These are phyloP conservation scores for Henricia sp. DNA, from an alignment of 53 echinoderm and acorn worm species.

Conservation along the genomic window DNA sequence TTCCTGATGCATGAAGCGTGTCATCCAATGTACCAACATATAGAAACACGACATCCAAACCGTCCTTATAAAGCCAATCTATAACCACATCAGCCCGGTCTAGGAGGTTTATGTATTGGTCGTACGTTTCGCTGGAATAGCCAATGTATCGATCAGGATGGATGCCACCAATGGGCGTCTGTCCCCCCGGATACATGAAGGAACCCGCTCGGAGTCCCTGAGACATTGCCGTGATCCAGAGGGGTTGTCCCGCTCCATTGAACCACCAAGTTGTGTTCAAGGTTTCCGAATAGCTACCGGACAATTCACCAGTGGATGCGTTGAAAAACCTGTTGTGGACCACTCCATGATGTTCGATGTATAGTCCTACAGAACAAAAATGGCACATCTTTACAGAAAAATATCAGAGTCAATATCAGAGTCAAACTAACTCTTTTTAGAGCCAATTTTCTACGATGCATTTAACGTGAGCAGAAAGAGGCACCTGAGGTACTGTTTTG, in stretches of 20 bases:
- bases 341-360: slow-evolving; percentile 86
- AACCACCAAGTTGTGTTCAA: slow-evolving; percentile 78
- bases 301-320: slow-evolving; percentile 52
- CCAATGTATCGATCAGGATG: background rate
- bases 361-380: slow-evolving; percentile 61
- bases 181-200: slow-evolving; percentile 88
- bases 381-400: background rate
- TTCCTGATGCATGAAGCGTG: slow-evolving; percentile 63
- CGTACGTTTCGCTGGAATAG: slow-evolving; percentile 11
- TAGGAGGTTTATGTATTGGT: slow-evolving; percentile 6
- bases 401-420: no score
- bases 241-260: slow-evolving; percentile 69
- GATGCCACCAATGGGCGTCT: slow-evolving; percentile 74
- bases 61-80: slow-evolving; percentile 69
- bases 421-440: no score
- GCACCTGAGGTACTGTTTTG: no score
- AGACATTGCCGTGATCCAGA: slow-evolving; percentile 79
- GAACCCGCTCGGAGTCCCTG: slow-evolving; percentile 82
- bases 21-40: slow-evolving; percentile 83
- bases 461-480: no score
- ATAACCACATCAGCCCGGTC: slow-evolving; percentile 67
- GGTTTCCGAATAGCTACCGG: slow-evolving; percentile 52
- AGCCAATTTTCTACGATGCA: no score
- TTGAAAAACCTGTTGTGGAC: slow-evolving; percentile 77
- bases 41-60: slow-evolving; percentile 74